Evolutionary conservation across 2,113 vertebrate species (phyloP).

Genomic region (Tympanuchus pallidicinctus): DNA sequence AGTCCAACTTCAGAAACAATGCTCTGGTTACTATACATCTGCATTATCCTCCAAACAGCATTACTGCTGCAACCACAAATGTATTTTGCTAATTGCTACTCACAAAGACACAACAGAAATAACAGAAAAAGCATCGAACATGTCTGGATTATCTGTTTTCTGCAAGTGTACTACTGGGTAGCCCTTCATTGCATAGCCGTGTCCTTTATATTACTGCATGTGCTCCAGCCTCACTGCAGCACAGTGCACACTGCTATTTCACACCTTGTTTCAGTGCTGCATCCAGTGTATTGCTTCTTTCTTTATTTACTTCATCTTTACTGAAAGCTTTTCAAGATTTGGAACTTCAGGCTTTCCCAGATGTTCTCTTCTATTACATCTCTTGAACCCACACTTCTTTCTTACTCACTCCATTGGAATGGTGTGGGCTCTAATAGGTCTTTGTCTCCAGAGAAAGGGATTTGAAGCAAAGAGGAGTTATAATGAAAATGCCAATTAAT

Average conservation of each 20-base stretch:
- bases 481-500: background rate
- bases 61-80: background rate
- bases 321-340: background rate
- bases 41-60: background rate
- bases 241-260: background rate
- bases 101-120: background rate
- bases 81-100: background rate
- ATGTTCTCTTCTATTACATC: background rate
- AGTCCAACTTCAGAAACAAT: background rate
- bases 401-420: background rate
- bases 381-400: background rate
- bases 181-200: background rate
- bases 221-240: background rate
- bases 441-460: background rate
- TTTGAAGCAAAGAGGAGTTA: background rate
- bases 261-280: background rate
- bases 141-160: background rate
- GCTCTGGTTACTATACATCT: background rate
- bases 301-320: background rate
- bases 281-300: background rate
- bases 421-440: background rate
- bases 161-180: background rate
- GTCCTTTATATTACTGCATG: background rate
- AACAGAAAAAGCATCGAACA: background rate
- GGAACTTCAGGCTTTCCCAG: background rate